A percentile compares a stretch with the other conserved stretches of the same genome.
Conservation (phyloP, 1,140 invertebrate genomes). For the Wiebesia pumilae region DNA sequence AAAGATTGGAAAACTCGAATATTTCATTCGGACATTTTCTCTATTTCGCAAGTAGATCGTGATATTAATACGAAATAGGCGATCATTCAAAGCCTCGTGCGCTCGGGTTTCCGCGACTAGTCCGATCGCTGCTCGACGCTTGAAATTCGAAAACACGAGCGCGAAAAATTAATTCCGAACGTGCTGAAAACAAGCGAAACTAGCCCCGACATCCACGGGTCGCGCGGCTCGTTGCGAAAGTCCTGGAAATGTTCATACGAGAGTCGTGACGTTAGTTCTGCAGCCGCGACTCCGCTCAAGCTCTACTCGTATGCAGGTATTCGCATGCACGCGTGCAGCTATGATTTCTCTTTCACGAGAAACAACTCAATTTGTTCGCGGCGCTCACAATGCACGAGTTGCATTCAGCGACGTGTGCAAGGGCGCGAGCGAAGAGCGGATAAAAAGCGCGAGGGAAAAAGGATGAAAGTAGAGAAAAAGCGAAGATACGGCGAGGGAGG, state of each 20-base stretch:
- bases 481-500: neutral
- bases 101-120: neutral
- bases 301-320: neutral
- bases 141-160: conserved; percentile 21
- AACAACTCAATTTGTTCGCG: conserved; percentile 33
- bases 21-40: neutral
- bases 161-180: conserved; percentile 20
- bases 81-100: neutral
- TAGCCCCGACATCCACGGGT: no score
- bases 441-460: neutral
- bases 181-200: neutral
- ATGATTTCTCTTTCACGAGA: conserved; percentile 2
- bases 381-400: neutral
- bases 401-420: neutral
- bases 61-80: conserved; percentile 17
- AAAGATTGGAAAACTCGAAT: conserved; percentile 2
- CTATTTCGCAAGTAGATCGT: conserved; percentile 32
- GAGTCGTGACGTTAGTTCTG: neutral
- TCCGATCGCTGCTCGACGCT: neutral
- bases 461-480: neutral
- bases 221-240: no score
- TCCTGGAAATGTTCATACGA: neutral
- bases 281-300: neutral
- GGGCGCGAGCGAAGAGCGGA: neutral
- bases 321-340: neutral